Base-by-base conservation (phyloP, 2,113 vertebrate species). In the Colius striatus region DNA sequence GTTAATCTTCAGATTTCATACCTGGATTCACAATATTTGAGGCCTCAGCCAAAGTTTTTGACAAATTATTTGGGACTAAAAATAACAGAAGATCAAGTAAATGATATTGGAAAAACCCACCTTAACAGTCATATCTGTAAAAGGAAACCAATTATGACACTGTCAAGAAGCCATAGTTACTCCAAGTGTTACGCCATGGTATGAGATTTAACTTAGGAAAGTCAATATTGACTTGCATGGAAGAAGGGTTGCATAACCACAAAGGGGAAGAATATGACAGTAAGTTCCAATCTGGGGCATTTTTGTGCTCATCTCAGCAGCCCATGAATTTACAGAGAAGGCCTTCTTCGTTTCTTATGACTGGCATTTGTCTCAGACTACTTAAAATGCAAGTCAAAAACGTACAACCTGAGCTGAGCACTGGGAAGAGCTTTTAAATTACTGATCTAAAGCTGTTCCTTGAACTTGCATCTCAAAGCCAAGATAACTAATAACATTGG, bases 171-270 rank as follows among this genome's bases (percentile, higher is more conserved):
- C n/a, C 21, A 32, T 23, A 41, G 38, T 51, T 41, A 32, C n/a
- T 48, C 13, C 13, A n/a, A 43, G 2, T 12, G 3, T n/a, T 70
- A 32, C 13, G 25, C 9, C 0, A 1, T 0, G 0, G n/a, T 22
- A 62, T 12, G 53, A 72, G 12, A 27, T 66, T 70, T 89, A 61
- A 71, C 11, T 54, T 50, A 6, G 29, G 25, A 74, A 89, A 66
- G 38, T 21, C 5, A 43, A 8, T 7, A 41, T 2, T 47, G 70
- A 61, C 27, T 50, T 89, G 36, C 5, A 5, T 16, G 8, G 65
- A 84, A 71, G 30, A 50, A 66, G 10, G 18, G 5, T n/a, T 57
- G 10, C 16, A 38, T 51, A 70, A 60, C 9, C 26, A 12, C 26
- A 10, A 7, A 25, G 19, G 41, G 43, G 38, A 82, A 20, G 38